phyloP scores from a whole-genome alignment of 2,113 vertebrate species.

The Albula goreensis region DNA sequence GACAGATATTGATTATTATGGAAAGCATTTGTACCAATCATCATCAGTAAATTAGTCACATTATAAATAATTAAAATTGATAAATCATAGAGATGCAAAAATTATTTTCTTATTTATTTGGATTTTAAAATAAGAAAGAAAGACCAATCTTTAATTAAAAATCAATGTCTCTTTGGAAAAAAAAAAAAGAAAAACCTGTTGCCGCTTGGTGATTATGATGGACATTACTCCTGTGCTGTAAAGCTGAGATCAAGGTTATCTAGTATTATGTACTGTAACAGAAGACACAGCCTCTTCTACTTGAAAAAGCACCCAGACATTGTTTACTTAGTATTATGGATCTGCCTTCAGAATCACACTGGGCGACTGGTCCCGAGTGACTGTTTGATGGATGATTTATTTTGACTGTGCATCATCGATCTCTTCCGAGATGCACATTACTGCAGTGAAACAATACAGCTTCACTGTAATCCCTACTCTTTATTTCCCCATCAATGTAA shows the following conservation, averaged over 20 bases:
- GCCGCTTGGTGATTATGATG: background rate
- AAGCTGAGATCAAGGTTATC: background rate
- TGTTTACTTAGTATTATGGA: background rate
- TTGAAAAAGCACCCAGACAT: background rate
- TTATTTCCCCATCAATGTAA: background rate
- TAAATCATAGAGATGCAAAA: background rate
- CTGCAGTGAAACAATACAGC: background rate
- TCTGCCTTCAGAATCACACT: background rate
- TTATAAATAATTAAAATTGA: background rate
- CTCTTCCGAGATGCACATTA: constrained; percentile 16
- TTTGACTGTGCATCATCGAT: constrained; percentile 55
- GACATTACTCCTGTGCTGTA: background rate
- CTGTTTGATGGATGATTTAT: constrained; percentile 53
- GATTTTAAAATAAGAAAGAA: background rate
- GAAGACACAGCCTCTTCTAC: background rate
- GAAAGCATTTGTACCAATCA: background rate
- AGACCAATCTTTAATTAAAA: background rate
- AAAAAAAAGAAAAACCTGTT: background rate
- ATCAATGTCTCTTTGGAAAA: background rate
- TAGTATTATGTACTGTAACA: background rate
- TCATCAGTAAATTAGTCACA: background rate
- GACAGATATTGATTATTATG: background rate
- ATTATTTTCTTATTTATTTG: background rate
- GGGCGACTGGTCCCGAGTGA: constrained; percentile 36
- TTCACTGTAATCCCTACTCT: background rate